Base-by-base conservation (phyloP, 1,140 invertebrate genomes). In the Spodoptera frugiperda region DNA sequence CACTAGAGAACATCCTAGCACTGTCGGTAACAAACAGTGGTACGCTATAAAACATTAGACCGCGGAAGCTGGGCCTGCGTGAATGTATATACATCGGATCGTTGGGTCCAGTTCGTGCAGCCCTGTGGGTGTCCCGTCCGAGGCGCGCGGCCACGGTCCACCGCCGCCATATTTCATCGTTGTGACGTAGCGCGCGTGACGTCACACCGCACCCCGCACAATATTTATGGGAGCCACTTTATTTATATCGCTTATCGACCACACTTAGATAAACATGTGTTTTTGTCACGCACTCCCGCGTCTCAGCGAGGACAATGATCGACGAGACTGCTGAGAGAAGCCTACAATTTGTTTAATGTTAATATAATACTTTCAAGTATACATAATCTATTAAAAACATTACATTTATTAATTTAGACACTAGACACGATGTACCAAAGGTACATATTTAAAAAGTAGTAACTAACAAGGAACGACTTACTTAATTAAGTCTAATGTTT, bases 181-280 rank as follows among this genome's bases (percentile, higher is more conserved):
- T 15, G 61, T 65, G 61, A 65, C 61, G 61, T 21, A 19, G 15
- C 57, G 39, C 48, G 48, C 44, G 44, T 65, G 61, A 65, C 44
- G 61, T 65, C 44, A 65, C 61, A 65, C 39, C 59, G 39, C 59
- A 11, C 15, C 61, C 61, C 14, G n/a, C 12, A 15, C 17, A 21
- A 65, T 65, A 65, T 65, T 65, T 65, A 65, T 65, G 61, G 61
- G 39, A 39, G n/a, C 44, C 44, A 65, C 61, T 65, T 48, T 65
- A 65, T 65, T 65, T 48, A 65, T 65, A 65, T 65, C 61, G 61
- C 61, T 48, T 65, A 65, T 65, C 61, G 61, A 65, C 44, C 61
- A 12, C 17, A 39, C 61, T 65, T 65, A 65, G 61, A 65, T 49
- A 65, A 65, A 65, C 61, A 65, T 65, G 61, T 65, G 44, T 65